A percentile compares a stretch with the other conserved stretches of the same genome.
Evolutionary conservation across 2,113 vertebrate species (phyloP).

Genomic region (Propithecus coquereli): DNA sequence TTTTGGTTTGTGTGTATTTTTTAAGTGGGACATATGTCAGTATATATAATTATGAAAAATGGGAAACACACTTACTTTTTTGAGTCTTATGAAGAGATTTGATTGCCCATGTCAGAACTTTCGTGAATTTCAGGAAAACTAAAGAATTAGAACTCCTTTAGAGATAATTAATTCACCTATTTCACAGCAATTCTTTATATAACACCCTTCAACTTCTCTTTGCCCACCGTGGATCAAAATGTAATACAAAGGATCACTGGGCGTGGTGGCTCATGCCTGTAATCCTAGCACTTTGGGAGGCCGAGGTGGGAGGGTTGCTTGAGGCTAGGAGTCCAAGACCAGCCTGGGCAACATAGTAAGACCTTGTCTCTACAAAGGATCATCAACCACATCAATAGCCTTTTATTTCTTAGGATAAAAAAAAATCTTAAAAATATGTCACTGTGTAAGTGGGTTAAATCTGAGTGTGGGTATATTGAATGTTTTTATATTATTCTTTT

Average conservation of each 20-base stretch:
- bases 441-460: background rate
- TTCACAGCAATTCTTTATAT: background rate
- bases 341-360: no score
- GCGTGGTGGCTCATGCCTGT: fast-evolving
- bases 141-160: background rate
- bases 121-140: slow-evolving; percentile 12
- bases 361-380: background rate
- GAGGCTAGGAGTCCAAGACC: no score
- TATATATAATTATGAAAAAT: slow-evolving; percentile 15
- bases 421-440: background rate
- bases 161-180: background rate
- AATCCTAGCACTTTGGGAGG: no score
- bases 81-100: slow-evolving; percentile 22
- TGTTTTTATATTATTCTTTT: background rate
- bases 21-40: background rate
- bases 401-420: slow-evolving; percentile 10
- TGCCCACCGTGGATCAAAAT: background rate
- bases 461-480: background rate
- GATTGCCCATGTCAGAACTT: background rate
- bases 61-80: background rate
- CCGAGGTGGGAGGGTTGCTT: no score
- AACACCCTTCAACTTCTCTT: background rate
- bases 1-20: background rate
- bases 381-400: background rate
- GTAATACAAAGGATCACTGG: background rate